Evolutionary conservation across 2,113 vertebrate species (phyloP).

Genomic region (Python bivittatus): DNA sequence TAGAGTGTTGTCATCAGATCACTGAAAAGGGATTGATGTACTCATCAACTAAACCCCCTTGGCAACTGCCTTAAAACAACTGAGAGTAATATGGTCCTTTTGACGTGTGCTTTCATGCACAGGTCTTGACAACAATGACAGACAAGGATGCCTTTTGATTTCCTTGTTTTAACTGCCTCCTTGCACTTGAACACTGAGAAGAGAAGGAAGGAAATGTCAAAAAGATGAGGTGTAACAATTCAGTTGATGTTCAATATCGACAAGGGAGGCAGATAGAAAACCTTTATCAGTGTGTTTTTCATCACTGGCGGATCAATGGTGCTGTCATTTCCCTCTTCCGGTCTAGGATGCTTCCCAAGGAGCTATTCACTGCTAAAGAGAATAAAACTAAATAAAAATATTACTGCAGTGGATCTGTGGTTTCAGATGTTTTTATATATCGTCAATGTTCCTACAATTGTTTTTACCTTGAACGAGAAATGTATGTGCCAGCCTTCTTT

Average conservation of each 20-base stretch:
- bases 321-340: slow-evolving; percentile 24
- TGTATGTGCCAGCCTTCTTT: neutral
- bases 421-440: neutral
- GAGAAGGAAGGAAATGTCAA: neutral
- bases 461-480: neutral
- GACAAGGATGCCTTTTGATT: neutral
- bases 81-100: neutral
- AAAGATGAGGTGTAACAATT: neutral
- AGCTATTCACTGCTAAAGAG: slow-evolving; percentile 12
- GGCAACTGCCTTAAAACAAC: neutral
- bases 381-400: neutral
- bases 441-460: neutral
- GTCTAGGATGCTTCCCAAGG: slow-evolving; percentile 1
- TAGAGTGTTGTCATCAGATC: neutral
- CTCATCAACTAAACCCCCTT: neutral
- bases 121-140: neutral
- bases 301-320: neutral
- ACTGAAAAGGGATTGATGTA: neutral
- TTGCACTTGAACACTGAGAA: neutral
- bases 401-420: neutral
- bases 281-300: neutral
- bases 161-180: neutral
- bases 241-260: neutral
- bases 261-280: neutral
- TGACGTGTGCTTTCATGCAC: neutral